Evolutionary conservation across 2,888 invertebrate genomes (phyloP), one percentile per base, ranked within the genome.

Genomic region (Megaustenia siamemsis): DNA sequence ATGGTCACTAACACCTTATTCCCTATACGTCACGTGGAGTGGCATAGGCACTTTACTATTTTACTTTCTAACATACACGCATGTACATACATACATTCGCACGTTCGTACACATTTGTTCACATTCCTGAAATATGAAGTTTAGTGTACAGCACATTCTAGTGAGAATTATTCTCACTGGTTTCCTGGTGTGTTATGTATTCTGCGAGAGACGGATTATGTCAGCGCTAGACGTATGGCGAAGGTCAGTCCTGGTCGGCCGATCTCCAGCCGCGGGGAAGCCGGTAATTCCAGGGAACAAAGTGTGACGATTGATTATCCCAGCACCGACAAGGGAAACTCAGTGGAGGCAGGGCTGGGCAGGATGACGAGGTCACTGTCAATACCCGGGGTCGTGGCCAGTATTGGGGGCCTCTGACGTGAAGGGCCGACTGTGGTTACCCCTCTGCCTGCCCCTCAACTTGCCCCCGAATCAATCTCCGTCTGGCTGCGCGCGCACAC

Each of bases 301-400:
- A 77, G 83, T 77, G 68, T 49, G 77, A 75, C 68, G 77, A 83
- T 83, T 83, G 83, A 83, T 83, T 76, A 83, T 76, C 68, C 77
- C 28, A 32, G 66, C 40, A 28, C 35, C n/a, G 76, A 77, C 49
- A 38, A 24, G 18, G 32, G n/a, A 28, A 38, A 49, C 56, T 76
- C 28, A 76, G 63, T 43, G 8, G 32, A 38, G 73, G 60, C 35
- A 5, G 45, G 68, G 73, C 28, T 40, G 18, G 18, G 60, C 40
- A 43, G 60, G 73, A 53, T 35, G 28, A 60, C 53, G 43, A 60
- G 73, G 71, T 73, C 82, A 73, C n/a, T 60, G 35, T 40, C 82
- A 73, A 82, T 82, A 82, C 60, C 60, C 1, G 43, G 60, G 82
- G 60, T 82, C 82, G 82, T 32, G 82, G 60, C 82, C 56, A n/a